Conservation (phyloP, 2,888 invertebrate genomes). For the Ochlodes sylvanus region DNA sequence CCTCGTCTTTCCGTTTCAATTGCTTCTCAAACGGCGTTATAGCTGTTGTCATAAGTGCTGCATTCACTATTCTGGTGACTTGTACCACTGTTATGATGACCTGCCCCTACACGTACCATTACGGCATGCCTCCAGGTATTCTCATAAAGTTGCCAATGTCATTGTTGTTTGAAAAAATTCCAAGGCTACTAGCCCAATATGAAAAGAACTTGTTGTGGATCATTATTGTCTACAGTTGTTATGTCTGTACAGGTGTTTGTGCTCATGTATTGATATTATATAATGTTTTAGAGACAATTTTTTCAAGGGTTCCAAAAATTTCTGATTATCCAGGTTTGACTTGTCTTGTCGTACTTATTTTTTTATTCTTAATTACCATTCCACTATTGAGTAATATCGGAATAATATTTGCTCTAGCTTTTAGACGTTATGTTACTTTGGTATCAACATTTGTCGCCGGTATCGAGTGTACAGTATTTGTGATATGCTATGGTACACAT, state of each 20-base stretch:
- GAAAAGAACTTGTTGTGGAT: constrained; percentile 56
- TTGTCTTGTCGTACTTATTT: constrained; percentile 47
- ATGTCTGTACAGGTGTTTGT: constrained; percentile 54
- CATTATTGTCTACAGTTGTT: constrained; percentile 56
- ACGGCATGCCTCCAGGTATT: constrained; percentile 48
- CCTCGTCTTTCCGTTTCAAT: constrained; percentile 63
- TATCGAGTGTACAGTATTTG: constrained; percentile 63
- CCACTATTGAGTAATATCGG: constrained; percentile 60
- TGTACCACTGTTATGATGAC: constrained; percentile 61
- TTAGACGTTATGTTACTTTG: constrained; percentile 49
- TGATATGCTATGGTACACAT: constrained; percentile 69
- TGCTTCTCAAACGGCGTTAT: constrained; percentile 67
- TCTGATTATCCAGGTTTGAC: constrained; percentile 59
- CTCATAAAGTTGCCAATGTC: constrained; percentile 52
- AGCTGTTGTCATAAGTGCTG: constrained; percentile 52
- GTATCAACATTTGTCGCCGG: constrained; percentile 54
- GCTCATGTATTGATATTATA: constrained; percentile 55
- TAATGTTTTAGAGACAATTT: constrained; percentile 56
- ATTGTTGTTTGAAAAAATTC: constrained; percentile 64
- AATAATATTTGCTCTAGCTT: constrained; percentile 48
- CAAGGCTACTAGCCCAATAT: constrained; percentile 61
- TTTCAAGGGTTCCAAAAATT: constrained; percentile 49
- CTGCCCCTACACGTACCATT: constrained; percentile 65
- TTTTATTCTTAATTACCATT: constrained; percentile 58
- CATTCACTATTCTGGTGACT: constrained; percentile 53